Base-by-base conservation (phyloP, 2,888 invertebrate species). In the Heliconius hortense region DNA sequence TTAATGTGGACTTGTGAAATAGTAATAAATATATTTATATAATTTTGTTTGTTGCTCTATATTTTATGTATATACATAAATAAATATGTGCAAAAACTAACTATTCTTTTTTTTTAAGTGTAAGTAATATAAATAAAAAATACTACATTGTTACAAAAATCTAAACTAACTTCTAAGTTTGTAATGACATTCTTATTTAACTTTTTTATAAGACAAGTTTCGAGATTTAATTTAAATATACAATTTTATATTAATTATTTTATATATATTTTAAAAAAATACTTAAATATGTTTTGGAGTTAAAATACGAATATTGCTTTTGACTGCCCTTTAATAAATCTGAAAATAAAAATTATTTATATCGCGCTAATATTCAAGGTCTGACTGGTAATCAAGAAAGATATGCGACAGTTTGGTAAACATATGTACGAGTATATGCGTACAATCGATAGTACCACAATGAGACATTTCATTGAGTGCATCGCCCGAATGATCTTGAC, bases 401-500 rank as follows among this genome's bases (percentile, higher is more conserved):
- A 53, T 68, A 75, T 24, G 60, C 71, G 72, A 70, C 64, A 73
- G 74, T 73, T 26, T 77, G 70, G 75, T 80, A 77, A 79, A 77
- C 72, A 79, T 72, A 26, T 31, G 7, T 8, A 31, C 31, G 31
- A 31, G 31, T 31, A 8, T 13, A 26, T 26, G 48, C 48, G 11
- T 60, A 76, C 76, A 78, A 73, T 77, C 74, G 77, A 78, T 63
- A 73, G 31, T 72, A 77, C 48, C 48, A 48, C 62, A 53, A 39
- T 59, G 80, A 84, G 84, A 85, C 85, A 85, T 82, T 83, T 86
- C 79, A 77, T 78, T 80, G 80, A 82, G 90, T 84, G 87, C 89
- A 87, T 89, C 88, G 89, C 76, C 87, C 89, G 79, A 79, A 72
- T 80, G 89, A 82, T 86, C 92, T 93, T 93, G 92, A 92, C 91